A percentile compares a stretch with the other conserved stretches of the same genome.
phyloP scores from a whole-genome alignment of 2,797 vertebrate species.

The Enteromius thamalakanensis region DNA sequence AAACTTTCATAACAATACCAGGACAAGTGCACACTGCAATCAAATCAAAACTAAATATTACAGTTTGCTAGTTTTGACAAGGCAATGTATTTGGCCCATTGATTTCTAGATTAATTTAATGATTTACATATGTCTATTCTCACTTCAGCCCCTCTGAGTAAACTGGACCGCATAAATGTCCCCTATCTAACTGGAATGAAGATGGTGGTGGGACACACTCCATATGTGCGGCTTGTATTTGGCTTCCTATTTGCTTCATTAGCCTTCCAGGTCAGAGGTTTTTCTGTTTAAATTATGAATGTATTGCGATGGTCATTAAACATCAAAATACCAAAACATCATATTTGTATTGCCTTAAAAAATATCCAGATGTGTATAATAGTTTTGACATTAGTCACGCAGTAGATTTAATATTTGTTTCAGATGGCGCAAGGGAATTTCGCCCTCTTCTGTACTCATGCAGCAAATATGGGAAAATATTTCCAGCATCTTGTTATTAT shows the following conservation, averaged over 20 bases:
- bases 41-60: background rate
- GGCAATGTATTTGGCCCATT: background rate
- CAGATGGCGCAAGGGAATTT: conserved; percentile 73
- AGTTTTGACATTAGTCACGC: conserved; percentile 1
- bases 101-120: background rate
- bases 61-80: background rate
- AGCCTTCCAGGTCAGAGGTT: conserved; percentile 70
- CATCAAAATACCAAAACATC: background rate
- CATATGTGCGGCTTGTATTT: conserved; percentile 67
- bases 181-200: conserved; percentile 63
- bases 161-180: conserved; percentile 60
- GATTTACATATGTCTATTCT: background rate
- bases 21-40: background rate
- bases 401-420: background rate
- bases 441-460: conserved; percentile 72
- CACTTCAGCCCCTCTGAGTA: conserved; percentile 63
- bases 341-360: background rate
- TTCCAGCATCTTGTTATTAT: conserved; percentile 73
- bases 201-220: conserved; percentile 62
- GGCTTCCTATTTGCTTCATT: conserved; percentile 72
- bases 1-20: background rate
- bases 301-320: background rate
- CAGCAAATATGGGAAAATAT: conserved; percentile 55
- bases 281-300: background rate
- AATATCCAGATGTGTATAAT: background rate